phyloP scores from a whole-genome alignment of 1,140 invertebrate species.

The Polypedilum vanderplanki region DNA sequence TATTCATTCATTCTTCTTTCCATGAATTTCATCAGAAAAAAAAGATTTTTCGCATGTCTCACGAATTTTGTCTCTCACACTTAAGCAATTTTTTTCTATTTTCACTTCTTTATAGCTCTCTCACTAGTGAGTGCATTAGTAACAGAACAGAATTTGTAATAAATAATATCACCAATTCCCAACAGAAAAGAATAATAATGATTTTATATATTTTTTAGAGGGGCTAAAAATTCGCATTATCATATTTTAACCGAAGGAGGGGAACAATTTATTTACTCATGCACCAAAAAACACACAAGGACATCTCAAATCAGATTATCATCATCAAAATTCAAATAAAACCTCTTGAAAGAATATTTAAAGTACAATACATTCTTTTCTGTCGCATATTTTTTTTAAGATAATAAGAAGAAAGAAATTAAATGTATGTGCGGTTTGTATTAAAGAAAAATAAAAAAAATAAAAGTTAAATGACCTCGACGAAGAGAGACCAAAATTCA shows the following conservation, averaged over 20 bases:
- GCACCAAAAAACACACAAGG: not conserved
- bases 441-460: not conserved
- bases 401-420: not conserved
- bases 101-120: not conserved
- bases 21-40: conserved; percentile 3
- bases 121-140: not conserved
- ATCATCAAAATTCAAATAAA: not conserved
- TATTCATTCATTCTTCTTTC: not conserved
- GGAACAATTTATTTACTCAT: not conserved
- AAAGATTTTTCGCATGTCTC: conserved; percentile 13
- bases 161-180: conserved; percentile 9
- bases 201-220: not conserved
- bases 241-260: not conserved
- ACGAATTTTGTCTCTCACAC: not conserved
- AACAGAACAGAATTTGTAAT: not conserved
- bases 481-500: conserved; percentile 15
- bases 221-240: not conserved
- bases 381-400: not conserved
- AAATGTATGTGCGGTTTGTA: not conserved
- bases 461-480: conserved; percentile 23
- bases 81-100: conserved; percentile 1
- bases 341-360: too few relatives aligned
- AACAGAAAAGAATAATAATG: conserved; percentile 1
- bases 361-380: not conserved
- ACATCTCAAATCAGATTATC: not conserved